These are phyloP conservation scores for Silurus meridionalis DNA, from an alignment of 2,113 vertebrate genomes.

Conservation along the genomic window DNA sequence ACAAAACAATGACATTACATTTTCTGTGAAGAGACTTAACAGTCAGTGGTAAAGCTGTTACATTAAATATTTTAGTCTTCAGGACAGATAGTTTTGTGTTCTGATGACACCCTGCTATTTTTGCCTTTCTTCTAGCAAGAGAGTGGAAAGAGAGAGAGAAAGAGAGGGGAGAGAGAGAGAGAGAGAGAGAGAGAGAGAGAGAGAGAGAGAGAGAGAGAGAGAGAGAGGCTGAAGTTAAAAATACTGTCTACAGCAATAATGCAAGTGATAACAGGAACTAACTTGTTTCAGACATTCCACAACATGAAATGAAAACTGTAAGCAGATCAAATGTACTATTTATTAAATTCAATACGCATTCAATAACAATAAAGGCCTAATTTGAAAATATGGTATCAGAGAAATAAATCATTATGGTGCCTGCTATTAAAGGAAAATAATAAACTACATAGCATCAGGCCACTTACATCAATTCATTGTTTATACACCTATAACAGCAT, in stretches of 20 bases:
- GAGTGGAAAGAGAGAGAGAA: not conserved
- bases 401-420: not conserved
- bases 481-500: not conserved
- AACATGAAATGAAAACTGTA: not conserved
- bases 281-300: not conserved
- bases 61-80: not conserved
- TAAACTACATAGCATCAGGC: not conserved
- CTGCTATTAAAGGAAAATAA: not conserved
- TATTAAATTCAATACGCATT: too few species aligned
- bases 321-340: not conserved
- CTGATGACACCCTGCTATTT: not conserved
- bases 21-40: not conserved
- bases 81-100: not conserved
- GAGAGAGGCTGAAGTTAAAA: not conserved
- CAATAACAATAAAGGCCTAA: too few species aligned
- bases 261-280: not conserved
- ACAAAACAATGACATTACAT: not conserved
- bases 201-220: too few species aligned
- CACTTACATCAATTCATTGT: not conserved
- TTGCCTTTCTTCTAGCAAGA: not conserved
- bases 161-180: too few species aligned
- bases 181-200: too few species aligned
- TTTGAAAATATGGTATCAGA: not conserved
- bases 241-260: not conserved
- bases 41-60: not conserved